These are phyloP conservation scores for Drosophila aldrichi DNA, from an alignment of 2,888 invertebrate genomes.

Conservation along the genomic window DNA sequence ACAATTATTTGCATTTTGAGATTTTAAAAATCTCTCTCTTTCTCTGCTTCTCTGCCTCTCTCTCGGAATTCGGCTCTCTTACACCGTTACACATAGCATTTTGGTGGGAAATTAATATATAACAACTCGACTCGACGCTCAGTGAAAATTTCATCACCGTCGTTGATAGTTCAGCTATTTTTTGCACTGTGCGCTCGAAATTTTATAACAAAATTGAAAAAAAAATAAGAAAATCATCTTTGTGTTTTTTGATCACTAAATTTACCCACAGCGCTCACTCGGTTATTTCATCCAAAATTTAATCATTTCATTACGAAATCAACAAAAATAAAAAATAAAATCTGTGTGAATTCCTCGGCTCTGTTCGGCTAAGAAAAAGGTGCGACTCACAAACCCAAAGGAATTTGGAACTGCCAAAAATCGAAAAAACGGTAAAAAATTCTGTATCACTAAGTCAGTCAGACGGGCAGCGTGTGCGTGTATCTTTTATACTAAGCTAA, in stretches of 20 bases:
- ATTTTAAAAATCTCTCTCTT: conserved; percentile 5
- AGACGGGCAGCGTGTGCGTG: conserved; percentile 40
- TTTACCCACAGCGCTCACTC: conserved; percentile 8
- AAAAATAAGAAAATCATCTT: conserved; percentile 30
- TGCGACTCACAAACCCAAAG: conserved; percentile 19
- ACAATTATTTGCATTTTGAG: not conserved
- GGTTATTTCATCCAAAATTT: conserved; percentile 7
- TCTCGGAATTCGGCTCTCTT: conserved; percentile 34
- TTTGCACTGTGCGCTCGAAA: conserved; percentile 49
- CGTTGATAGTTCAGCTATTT: conserved; percentile 80
- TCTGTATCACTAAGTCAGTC: conserved; percentile 77
- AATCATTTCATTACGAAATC: not conserved
- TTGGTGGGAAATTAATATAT: conserved; percentile 76
- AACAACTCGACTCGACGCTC: conserved; percentile 64
- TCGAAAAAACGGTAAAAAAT: conserved; percentile 78
- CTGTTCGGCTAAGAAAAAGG: conserved; percentile 10
- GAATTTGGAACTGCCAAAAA: conserved; percentile 63
- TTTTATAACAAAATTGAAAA: conserved; percentile 44
- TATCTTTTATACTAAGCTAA: conserved; percentile 18
- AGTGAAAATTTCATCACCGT: conserved; percentile 85
- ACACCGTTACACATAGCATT: conserved; percentile 49
- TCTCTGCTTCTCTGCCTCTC: conserved; percentile 5
- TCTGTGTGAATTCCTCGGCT: conserved; percentile 14
- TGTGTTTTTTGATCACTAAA: conserved; percentile 45
- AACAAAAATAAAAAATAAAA: not conserved